A percentile compares a stretch with the other conserved stretches of the same genome.
Evolutionary conservation across 2,113 vertebrate genomes (phyloP).

Genomic region (Labeo rohita): DNA sequence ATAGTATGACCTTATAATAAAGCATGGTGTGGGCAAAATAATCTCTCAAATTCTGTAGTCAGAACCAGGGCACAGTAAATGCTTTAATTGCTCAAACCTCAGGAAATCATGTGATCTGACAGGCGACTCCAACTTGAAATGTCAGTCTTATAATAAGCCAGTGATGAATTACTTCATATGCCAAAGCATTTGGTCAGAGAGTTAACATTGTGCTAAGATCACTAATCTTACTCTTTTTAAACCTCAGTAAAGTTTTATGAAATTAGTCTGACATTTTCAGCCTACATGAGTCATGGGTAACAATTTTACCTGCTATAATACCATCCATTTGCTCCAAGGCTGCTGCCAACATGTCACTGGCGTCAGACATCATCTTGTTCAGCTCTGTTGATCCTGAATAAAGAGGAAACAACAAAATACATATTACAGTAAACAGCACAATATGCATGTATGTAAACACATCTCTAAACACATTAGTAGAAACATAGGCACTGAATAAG

Average conservation of each 20-base stretch:
- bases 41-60: background rate
- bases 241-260: background rate
- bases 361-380: conserved; percentile 94
- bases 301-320: conserved; percentile 91
- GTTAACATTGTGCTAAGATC: background rate
- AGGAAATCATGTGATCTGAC: conserved; percentile 52
- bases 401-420: conserved; percentile 4
- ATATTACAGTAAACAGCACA: background rate
- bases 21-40: background rate
- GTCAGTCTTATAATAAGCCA: conserved; percentile 62
- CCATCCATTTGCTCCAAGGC: conserved; percentile 99
- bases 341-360: conserved; percentile 97
- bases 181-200: conserved; percentile 35
- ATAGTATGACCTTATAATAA: conserved; percentile 14
- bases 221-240: conserved; percentile 19
- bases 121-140: conserved; percentile 50
- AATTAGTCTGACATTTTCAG: background rate
- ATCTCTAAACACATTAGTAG: background rate
- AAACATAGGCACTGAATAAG: background rate
- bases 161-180: conserved; percentile 43
- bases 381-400: conserved; percentile 55
- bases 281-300: background rate
- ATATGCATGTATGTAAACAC: background rate
- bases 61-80: conserved; percentile 48
- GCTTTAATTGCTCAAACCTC: conserved; percentile 29